Conservation (phyloP, 2,888 invertebrate genomes). For the Callimorpha dominula region DNA sequence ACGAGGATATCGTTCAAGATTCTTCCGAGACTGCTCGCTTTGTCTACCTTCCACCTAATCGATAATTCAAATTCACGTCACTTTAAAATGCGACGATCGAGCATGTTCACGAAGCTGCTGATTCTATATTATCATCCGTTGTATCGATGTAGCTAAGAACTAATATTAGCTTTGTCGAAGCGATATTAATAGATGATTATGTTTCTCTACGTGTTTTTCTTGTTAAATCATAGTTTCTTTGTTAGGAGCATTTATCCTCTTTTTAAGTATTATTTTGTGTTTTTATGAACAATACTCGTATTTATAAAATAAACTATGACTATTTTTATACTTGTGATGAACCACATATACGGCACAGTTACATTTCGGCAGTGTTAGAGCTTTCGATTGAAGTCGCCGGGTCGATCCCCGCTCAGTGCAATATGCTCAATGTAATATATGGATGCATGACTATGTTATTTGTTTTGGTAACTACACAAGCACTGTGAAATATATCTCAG, state of each 20-base stretch:
- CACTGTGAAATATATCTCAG: no score
- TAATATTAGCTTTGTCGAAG: constrained; percentile 40
- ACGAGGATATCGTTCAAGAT: constrained; percentile 58
- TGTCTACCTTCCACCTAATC: constrained; percentile 65
- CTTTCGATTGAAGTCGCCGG: no score
- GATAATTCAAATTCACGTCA: constrained; percentile 69
- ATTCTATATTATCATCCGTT: constrained; percentile 44
- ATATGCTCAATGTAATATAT: no score
- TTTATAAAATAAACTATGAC: not conserved
- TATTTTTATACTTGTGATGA: not conserved
- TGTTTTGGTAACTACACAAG: no score
- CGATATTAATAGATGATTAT: constrained; percentile 35
- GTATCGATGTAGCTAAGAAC: constrained; percentile 38
- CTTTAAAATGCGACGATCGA: constrained; percentile 49
- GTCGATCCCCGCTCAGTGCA: no score
- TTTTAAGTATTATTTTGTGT: not conserved
- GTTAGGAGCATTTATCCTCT: not conserved
- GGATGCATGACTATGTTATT: no score
- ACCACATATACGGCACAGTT: no score
- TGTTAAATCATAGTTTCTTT: not conserved
- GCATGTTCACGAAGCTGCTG: constrained; percentile 47
- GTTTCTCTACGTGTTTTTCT: constrained; percentile 18
- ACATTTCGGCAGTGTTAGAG: no score
- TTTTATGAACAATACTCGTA: not conserved
- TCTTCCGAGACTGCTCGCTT: constrained; percentile 59